Percentiles rank a stretch among this genome's conserved stretches.
Evolutionary conservation across 2,888 invertebrate genomes (phyloP).

Genomic region (Andrena minutula): DNA sequence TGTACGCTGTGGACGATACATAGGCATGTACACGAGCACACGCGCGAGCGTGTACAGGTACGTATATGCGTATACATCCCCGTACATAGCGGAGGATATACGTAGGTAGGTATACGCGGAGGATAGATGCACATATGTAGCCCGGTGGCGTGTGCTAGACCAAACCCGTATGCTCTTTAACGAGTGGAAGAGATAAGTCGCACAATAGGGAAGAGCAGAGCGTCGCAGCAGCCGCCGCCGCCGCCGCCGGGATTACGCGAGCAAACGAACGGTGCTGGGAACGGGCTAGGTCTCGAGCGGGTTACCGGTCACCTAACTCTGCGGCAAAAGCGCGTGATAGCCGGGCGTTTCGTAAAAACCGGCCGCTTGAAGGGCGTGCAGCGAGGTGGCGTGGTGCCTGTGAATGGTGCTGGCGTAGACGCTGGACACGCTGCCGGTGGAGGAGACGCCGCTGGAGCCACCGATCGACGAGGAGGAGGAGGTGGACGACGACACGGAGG

Average conservation of each 20-base stretch:
- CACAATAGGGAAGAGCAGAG: conserved; percentile 47
- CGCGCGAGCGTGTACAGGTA: conserved; percentile 1
- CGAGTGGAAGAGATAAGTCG: conserved; percentile 65
- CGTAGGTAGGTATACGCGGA: conserved; percentile 42
- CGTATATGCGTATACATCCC: conserved; percentile 8
- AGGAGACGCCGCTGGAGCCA: conserved; percentile 73
- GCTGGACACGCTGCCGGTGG: conserved; percentile 74
- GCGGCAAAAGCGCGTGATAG: conserved; percentile 81
- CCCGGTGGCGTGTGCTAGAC: conserved; percentile 58
- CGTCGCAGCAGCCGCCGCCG: conserved; percentile 3
- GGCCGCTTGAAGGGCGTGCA: conserved; percentile 79
- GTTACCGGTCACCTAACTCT: conserved; percentile 74
- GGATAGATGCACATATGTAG: conserved; percentile 60
- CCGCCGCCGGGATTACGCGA: conserved; percentile 60
- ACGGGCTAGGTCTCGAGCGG: conserved; percentile 39
- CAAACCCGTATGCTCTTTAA: conserved; percentile 71
- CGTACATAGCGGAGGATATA: conserved; percentile 17
- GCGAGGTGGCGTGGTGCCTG: conserved; percentile 79
- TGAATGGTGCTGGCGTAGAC: conserved; percentile 81
- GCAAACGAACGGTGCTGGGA: conserved; percentile 55
- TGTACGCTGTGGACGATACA: not conserved
- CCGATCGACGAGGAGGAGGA: conserved; percentile 67
- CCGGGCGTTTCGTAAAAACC: conserved; percentile 82
- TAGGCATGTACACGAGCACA: conserved; percentile 1
- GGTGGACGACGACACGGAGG: conserved; percentile 67